Evolutionary conservation across 2,888 invertebrate genomes (phyloP).

Genomic region (Diaphora mendica): DNA sequence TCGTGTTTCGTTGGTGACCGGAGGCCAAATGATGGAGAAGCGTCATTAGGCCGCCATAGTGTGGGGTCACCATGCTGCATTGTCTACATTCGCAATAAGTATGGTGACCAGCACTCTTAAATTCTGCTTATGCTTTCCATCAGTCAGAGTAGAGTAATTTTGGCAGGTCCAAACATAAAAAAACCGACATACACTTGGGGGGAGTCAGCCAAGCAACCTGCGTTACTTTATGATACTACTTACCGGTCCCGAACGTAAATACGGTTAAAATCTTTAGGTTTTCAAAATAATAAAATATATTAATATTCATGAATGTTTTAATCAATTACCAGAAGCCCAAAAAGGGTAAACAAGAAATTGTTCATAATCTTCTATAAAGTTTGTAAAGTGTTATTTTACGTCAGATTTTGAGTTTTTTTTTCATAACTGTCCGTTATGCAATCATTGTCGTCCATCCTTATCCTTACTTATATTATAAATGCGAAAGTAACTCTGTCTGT

Average conservation of each 20-base stretch:
- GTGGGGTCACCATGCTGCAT: too few relatives aligned
- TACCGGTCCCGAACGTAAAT: not conserved
- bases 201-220: not conserved
- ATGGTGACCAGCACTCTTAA: too few relatives aligned
- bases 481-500: too few relatives aligned
- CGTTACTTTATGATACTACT: not conserved
- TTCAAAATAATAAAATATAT: conserved; percentile 5
- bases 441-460: conserved; percentile 13
- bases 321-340: conserved; percentile 34
- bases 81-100: too few relatives aligned
- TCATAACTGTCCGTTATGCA: conserved; percentile 4
- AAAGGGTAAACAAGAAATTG: conserved; percentile 17
- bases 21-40: too few relatives aligned
- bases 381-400: conserved; percentile 16
- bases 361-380: conserved; percentile 28
- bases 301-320: conserved; percentile 23
- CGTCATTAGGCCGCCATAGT: too few relatives aligned
- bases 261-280: not conserved
- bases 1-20: too few relatives aligned
- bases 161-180: too few relatives aligned
- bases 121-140: too few relatives aligned
- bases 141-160: too few relatives aligned
- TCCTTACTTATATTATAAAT: too few relatives aligned
- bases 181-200: too few relatives aligned
- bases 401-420: conserved; percentile 15